These are phyloP conservation scores for Myiotriccus ornatus DNA, from an alignment of 2,797 vertebrate genomes.

Conservation along the genomic window DNA sequence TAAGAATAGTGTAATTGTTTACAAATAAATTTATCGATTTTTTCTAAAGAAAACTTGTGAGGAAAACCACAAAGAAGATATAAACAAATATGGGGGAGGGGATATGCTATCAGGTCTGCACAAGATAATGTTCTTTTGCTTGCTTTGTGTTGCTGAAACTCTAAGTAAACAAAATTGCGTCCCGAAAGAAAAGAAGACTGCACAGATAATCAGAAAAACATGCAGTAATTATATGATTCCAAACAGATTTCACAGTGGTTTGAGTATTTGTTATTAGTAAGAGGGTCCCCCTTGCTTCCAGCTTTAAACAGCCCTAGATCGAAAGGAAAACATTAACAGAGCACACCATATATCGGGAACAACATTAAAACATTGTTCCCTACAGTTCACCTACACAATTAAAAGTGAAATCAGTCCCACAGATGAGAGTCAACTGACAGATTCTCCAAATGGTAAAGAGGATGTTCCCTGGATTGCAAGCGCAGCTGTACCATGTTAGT, in stretches of 20 bases:
- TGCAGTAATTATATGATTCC: slow-evolving; percentile 33
- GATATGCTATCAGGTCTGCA: neutral
- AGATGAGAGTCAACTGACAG: slow-evolving; percentile 17
- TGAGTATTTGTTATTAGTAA: slow-evolving; percentile 25
- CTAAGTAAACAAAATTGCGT: neutral
- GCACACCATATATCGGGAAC: neutral
- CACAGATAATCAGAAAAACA: slow-evolving; percentile 17
- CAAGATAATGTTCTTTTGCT: neutral
- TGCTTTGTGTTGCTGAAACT: neutral
- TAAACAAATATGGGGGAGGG: neutral
- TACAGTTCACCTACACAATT: neutral
- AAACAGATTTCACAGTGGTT: neutral
- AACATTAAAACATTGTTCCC: neutral
- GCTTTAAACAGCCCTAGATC: neutral
- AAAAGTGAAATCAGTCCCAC: neutral
- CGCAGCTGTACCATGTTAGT: neutral
- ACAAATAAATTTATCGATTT: neutral
- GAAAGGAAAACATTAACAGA: neutral
- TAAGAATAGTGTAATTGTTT: neutral
- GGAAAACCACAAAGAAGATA: neutral
- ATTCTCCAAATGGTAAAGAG: neutral
- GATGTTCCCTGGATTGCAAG: slow-evolving; percentile 14
- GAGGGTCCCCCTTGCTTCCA: neutral
- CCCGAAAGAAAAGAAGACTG: neutral
- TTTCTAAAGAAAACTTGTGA: neutral